Conservation (phyloP, 2,888 invertebrate genomes). For the Masnerella sp. region DNA sequence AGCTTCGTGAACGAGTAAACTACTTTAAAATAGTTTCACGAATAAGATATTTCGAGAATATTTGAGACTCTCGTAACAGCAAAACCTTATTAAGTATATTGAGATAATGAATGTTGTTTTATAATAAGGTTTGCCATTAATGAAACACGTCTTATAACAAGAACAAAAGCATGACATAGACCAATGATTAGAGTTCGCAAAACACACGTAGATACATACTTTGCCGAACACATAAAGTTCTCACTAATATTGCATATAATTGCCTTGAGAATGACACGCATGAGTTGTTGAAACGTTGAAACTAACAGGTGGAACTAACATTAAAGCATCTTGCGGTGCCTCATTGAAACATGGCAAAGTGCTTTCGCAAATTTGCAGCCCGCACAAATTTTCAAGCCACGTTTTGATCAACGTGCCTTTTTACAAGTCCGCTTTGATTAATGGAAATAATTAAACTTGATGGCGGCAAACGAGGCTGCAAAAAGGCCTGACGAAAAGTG, state of each 20-base stretch:
- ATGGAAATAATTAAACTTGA: constrained; percentile 34
- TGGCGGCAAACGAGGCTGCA: neutral
- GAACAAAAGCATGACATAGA: constrained; percentile 19
- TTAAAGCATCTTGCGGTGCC: constrained; percentile 54
- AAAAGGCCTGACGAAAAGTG: constrained; percentile 14
- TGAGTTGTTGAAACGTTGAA: constrained; percentile 56
- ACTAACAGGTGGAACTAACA: constrained; percentile 58
- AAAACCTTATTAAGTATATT: too few species aligned
- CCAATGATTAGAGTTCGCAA: constrained; percentile 40
- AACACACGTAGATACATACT: constrained; percentile 33
- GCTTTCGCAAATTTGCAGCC: constrained; percentile 49
- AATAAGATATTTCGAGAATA: too few species aligned
- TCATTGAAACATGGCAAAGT: constrained; percentile 56
- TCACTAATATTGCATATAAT: constrained; percentile 55
- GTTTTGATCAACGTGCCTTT: constrained; percentile 32
- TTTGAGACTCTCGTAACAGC: too few species aligned
- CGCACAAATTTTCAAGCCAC: constrained; percentile 37
- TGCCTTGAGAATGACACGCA: constrained; percentile 56
- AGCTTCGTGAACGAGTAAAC: too few species aligned
- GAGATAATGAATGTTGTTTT: too few species aligned
- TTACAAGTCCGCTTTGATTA: constrained; percentile 24
- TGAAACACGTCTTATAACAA: neutral
- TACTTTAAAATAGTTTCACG: too few species aligned
- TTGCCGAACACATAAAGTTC: constrained; percentile 45
- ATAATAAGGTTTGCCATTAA: too few species aligned